Evolutionary conservation across 1,140 invertebrate species (phyloP).

Genomic region (Drosophila oshimai): DNA sequence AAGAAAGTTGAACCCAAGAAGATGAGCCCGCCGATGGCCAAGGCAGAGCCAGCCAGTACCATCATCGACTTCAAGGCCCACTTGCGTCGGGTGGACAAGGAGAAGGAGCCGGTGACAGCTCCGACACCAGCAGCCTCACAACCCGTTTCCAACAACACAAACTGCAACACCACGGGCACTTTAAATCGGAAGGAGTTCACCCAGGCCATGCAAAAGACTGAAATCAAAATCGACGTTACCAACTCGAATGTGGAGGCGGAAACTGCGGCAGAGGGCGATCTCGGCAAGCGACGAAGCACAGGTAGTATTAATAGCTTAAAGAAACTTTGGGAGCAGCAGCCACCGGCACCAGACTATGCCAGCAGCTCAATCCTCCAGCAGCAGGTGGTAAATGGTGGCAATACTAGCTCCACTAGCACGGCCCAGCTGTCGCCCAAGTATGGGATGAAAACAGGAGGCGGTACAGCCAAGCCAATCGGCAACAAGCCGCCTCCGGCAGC

Average conservation of each 20-base stretch:
- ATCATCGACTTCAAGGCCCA: conserved; percentile 94
- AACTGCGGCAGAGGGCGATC: conserved; percentile 84
- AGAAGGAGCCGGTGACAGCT: conserved; percentile 13
- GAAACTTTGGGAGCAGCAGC: conserved; percentile 91
- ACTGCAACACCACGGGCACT: conserved; percentile 73
- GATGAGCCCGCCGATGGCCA: conserved; percentile 83
- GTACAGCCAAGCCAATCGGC: conserved; percentile 35
- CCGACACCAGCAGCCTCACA: not conserved
- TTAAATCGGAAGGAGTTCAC: conserved; percentile 49
- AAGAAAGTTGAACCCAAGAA: conserved; percentile 88
- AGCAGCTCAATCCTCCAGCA: conserved; percentile 55
- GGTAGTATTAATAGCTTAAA: conserved; percentile 96
- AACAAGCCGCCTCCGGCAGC: conserved; percentile 74
- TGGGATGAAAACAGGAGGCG: conserved; percentile 42
- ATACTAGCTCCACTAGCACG: not conserved
- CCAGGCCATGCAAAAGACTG: conserved; percentile 81
- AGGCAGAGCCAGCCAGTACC: conserved; percentile 83
- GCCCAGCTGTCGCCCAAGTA: conserved; percentile 78
- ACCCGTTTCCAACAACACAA: conserved; percentile 23
- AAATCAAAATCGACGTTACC: conserved; percentile 82
- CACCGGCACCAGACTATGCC: conserved; percentile 84
- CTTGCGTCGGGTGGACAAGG: conserved; percentile 90
- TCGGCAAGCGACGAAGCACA: conserved; percentile 93
- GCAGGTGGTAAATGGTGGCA: conserved; percentile 23
- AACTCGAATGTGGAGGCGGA: conserved; percentile 49